Evolutionary conservation across 2,113 vertebrate species (phyloP), one percentile per base, ranked within the genome.

Genomic region (Dascyllus trimaculatus): DNA sequence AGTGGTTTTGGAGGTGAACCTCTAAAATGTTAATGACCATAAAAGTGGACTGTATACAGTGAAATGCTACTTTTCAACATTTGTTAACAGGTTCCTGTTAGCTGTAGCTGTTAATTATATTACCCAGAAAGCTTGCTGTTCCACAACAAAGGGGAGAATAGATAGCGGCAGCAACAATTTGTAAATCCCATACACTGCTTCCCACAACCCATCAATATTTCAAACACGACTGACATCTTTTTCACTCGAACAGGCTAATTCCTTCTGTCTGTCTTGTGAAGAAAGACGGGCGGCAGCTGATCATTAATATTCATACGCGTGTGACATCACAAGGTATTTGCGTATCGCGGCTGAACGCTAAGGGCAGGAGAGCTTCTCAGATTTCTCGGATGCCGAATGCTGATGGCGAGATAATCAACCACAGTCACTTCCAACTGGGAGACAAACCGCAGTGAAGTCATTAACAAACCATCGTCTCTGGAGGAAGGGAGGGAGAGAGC

Each of bases 401-500:
- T 75, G 85, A 91, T 80, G 71, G 70, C 4, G 79, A 75, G 84
- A 87, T 88, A 88, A 90, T 86, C 80, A 88, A 80, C 84, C 80
- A 22, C 85, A 89, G 84, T 78, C 74, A 53, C 80, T 38, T 73
- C 58, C 76, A 25, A 69, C 81, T 62, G 69, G 86, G 84, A 86
- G 71, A 83, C 78, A 83, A 85, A 85, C 85, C 53, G 35, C 82
- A 80, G 76, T 13, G 59, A 88, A 87, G 88, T 89, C 81, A 86
- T 89, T 90, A 87, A 84, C 67, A 74, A 84, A 70, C 79, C 53
- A 38, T 57, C 11, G 70, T 83, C 85, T 87, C 87, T 24, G 19
- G 71, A 78, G 81, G 9, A 18, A 15, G 32, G 51, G 54, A n/a
- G 26, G 19, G 21, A 45, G 19, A 1, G 35, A 25, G 54, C 48